Conservation (phyloP, 2,113 vertebrate species). For the Myotis davidii region DNA sequence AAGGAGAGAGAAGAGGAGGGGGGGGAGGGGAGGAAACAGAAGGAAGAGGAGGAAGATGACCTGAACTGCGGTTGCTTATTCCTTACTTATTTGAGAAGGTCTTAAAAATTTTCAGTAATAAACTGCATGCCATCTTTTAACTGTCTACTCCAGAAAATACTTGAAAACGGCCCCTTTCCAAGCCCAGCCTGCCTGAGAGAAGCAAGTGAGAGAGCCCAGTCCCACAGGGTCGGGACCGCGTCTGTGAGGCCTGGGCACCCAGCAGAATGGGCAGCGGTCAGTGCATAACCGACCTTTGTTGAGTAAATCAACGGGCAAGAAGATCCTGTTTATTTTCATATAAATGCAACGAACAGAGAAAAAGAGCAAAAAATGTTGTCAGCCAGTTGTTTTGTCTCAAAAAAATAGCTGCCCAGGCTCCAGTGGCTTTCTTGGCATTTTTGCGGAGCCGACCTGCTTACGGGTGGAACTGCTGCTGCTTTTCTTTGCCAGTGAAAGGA, state of each 20-base stretch:
- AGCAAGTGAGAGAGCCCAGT: neutral
- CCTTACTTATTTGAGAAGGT: neutral
- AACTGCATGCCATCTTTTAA: neutral
- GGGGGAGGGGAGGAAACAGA: neutral
- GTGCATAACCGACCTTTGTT: neutral
- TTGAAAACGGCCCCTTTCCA: neutral
- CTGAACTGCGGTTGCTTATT: neutral
- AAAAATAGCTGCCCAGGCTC: neutral
- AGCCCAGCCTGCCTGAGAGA: neutral
- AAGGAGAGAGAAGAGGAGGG: neutral
- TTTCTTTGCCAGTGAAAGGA: neutral
- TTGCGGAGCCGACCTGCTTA: neutral
- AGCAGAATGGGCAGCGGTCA: neutral
- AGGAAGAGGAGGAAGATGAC: neutral
- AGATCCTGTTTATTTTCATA: neutral
- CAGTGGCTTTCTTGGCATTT: neutral
- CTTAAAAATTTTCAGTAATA: neutral
- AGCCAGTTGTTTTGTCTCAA: neutral
- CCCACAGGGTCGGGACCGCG: neutral
- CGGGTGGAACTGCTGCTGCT: neutral
- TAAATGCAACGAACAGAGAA: neutral
- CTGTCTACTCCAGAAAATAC: neutral
- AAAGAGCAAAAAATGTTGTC: neutral
- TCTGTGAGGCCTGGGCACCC: too few relatives aligned
- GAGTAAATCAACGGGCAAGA: conserved; percentile 33